Evolutionary conservation across 2,113 vertebrate species (phyloP), one percentile per base, ranked within the genome.

Genomic region (Octodon degus): DNA sequence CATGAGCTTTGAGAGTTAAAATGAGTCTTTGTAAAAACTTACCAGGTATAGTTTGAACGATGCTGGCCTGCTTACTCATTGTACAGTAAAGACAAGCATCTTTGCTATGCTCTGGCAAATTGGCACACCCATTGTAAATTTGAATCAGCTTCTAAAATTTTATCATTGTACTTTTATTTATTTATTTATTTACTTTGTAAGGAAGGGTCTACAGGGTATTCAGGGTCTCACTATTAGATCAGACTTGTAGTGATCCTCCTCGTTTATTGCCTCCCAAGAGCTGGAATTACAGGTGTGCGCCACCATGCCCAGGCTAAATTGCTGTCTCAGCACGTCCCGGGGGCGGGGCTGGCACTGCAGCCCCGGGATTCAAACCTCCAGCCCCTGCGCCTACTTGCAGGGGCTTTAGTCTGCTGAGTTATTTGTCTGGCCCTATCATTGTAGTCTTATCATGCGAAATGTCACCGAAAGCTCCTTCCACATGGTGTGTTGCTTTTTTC

Each of bases 1-100:
- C 30, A 86, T 86, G 74, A 90, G 90, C 32, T 32, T 58, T 10
- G 60, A 92, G 63, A 90, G 82, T 87, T 70, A 50, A 92, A 94
- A 24, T 67, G 53, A 62, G 17, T 60, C 89, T 63, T 85, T 81
- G 19, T 50, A 65, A 88, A 97, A 40, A 10, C 12, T 60, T 67
- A 60, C 43, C 63, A 90, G 81, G 27, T 82, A 24, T 50, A 19
- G 7, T 87, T 83, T 80, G 68, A 74, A 92, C 58, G 60, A 16
- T 20, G 30, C 50, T 90, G 76, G 24, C 62, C 53, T 70, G 58
- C 60, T 90, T 80, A 43, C 27, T 87, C 86, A 62, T 65, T 55
- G 24, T 55, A 53, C 12, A 72, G 50, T 40, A 62, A 55, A 11
- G 53, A 72, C 22, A 30, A 90, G 67, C 55, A 68, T 67, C 86